Conservation (phyloP, 2,888 invertebrate species). For the Tinea semifulvella region DNA sequence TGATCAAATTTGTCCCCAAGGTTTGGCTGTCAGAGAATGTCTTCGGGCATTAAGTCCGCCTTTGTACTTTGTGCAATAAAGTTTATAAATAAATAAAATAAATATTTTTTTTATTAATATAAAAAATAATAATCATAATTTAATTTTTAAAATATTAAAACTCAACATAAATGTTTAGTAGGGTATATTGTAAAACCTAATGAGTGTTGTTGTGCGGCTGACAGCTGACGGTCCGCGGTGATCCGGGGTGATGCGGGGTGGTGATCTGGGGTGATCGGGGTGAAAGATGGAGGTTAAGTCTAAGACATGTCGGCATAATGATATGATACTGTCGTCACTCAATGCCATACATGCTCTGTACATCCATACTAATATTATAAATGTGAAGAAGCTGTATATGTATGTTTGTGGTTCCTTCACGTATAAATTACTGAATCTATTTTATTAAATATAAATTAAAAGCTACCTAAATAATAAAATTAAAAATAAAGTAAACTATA, state of each 20-base stretch:
- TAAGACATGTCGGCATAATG: constrained; percentile 3
- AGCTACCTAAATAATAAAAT: no score
- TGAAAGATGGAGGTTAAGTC: constrained; percentile 5
- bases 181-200: constrained; percentile 3
- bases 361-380: neutral
- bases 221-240: constrained; percentile 10
- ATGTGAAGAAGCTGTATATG: no score
- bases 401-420: no score
- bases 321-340: constrained; percentile 4
- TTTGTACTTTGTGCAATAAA: no score
- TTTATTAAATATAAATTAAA: no score
- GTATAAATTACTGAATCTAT: no score
- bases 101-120: neutral
- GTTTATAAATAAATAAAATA: no score
- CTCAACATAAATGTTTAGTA: neutral
- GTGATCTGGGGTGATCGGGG: no score
- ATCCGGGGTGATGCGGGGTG: neutral
- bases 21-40: no score
- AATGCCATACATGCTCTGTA: constrained; percentile 1
- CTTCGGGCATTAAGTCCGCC: no score
- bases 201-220: constrained; percentile 5
- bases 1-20: no score
- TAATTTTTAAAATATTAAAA: neutral
- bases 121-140: neutral
- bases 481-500: no score